A percentile compares a stretch with the other conserved stretches of the same genome.
Evolutionary conservation across 2,797 vertebrate species (phyloP).

Genomic region (Coregonus ussuriensis): DNA sequence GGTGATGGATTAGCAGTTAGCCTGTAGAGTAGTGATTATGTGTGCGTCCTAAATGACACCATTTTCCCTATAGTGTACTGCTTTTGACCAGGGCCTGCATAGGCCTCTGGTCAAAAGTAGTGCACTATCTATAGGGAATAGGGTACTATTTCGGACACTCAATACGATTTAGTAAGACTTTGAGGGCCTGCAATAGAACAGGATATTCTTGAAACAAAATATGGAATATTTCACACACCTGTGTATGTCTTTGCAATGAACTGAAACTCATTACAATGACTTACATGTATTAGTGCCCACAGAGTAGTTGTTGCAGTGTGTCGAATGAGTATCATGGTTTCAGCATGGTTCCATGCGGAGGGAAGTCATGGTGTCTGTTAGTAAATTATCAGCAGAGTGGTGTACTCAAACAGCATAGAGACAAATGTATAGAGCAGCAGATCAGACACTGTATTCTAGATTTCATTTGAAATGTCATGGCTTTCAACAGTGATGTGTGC

Average conservation of each 20-base stretch:
- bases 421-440: slow-evolving; percentile 10
- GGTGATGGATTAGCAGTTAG: background rate
- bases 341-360: background rate
- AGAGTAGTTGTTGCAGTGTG: background rate
- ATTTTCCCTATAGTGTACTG: no score
- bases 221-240: background rate
- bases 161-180: background rate
- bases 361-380: slow-evolving; percentile 36
- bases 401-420: slow-evolving; percentile 10
- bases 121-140: no score
- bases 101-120: no score
- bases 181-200: background rate
- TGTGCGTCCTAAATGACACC: background rate
- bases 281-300: background rate
- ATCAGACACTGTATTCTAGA: background rate
- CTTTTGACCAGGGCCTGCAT: no score
- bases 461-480: slow-evolving; percentile 21
- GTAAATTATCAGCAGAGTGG: slow-evolving; percentile 35
- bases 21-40: background rate
- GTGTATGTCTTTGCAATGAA: background rate
- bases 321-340: background rate
- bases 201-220: background rate
- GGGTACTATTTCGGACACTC: no score
- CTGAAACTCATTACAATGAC: background rate
- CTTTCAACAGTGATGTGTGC: background rate